Evolutionary conservation across 2,888 invertebrate species (phyloP), one percentile per base, ranked within the genome.

Genomic region (Stomorhina lunata): DNA sequence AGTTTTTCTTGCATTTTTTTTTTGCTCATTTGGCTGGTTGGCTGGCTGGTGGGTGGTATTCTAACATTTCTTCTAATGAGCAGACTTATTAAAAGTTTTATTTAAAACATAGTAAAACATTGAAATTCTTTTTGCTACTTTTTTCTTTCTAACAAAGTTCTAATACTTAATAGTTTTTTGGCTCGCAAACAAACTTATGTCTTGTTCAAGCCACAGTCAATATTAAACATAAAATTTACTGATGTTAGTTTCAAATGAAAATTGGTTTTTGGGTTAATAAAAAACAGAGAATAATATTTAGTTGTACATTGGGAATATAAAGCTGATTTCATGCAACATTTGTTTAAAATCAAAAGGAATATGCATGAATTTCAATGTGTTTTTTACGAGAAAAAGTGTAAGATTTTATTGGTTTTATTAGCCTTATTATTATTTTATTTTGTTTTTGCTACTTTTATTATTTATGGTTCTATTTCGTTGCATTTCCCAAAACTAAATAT

Each of bases 61-160:
- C 4, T 25, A 73, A 69, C 75, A 59, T 78, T 57, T 75, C 69
- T 53, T 57, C 69, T 75, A 82, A 82, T 82, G 69, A 82, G 73
- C 73, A 82, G 78, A 73, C 81, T 82, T 78, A 75, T 82, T 78
- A 75, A 69, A 81, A 81, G 25, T 81, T 78, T 50, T 78, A 48
- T 55, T 77, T 53, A 61, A 68, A 76, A 59, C 22, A 40, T n/a
- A 53, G 40, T 53, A 32, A 71, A 72, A 50, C 9, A 61, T 37
- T 61, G n/a, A 27, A 72, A 29, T 57, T 48, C 25, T 37, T 72
- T 32, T 7, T 45, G 3, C 20, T 34, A 15, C 32, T 32, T 5
- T 7, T 22, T n/a, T n/a, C n/a, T n/a, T n/a, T n/a, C n/a, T n/a
- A n/a, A n/a, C n/a, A n/a, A n/a, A 6, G 45, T 34, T 29, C 12